phyloP scores from a whole-genome alignment of 2,888 invertebrate genomes.

The Spodoptera littoralis region DNA sequence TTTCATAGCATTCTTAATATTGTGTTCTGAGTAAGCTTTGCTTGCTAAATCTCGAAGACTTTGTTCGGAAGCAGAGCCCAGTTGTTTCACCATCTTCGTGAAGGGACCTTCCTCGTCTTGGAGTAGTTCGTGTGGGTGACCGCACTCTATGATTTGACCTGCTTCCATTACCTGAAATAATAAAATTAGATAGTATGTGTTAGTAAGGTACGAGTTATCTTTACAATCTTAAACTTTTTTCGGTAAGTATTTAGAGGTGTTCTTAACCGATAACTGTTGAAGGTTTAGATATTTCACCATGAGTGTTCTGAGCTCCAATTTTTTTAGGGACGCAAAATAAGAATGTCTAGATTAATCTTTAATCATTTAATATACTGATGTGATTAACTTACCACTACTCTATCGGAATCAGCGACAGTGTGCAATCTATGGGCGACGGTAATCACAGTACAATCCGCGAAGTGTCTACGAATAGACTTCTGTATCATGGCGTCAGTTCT shows the following conservation, averaged over 20 bases:
- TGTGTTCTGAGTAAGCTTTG: constrained; percentile 77
- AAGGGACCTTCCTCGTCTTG: constrained; percentile 88
- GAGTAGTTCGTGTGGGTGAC: constrained; percentile 91
- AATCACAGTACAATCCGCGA: constrained; percentile 95
- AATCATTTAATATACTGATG: too few species aligned
- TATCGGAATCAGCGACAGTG: constrained; percentile 96
- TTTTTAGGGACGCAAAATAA: too few species aligned
- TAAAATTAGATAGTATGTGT: neutral
- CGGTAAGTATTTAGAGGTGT: too few species aligned
- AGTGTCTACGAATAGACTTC: constrained; percentile 93
- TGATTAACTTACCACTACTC: constrained; percentile 91
- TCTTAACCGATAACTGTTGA: too few species aligned
- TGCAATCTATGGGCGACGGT: constrained; percentile 97
- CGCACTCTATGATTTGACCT: constrained; percentile 91
- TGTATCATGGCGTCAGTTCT: constrained; percentile 95
- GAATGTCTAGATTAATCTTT: too few species aligned
- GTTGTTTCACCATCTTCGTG: constrained; percentile 90
- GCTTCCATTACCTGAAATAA: constrained; percentile 87
- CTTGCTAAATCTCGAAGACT: constrained; percentile 79
- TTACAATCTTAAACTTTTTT: too few species aligned
- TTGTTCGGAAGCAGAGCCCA: constrained; percentile 86
- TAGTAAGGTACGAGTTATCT: too few species aligned
- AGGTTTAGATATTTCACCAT: too few species aligned
- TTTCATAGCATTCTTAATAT: constrained; percentile 42
- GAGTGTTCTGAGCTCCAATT: too few species aligned